phyloP scores from a whole-genome alignment of 2,797 vertebrate species.

The Enteromius argenteus region DNA sequence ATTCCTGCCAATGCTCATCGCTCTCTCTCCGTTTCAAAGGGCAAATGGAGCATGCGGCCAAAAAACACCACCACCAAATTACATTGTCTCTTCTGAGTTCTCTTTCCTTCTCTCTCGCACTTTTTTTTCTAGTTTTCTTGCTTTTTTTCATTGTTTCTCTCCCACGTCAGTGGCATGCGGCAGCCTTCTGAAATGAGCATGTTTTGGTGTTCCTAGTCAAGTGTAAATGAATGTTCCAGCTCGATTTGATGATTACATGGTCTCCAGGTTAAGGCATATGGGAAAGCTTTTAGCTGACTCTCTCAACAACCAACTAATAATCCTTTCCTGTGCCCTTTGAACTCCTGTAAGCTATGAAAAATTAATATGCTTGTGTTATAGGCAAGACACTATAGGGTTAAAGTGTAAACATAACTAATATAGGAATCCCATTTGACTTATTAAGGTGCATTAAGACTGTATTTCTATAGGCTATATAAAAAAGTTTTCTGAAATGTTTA shows the following conservation, averaged over 20 bases:
- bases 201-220: not conserved
- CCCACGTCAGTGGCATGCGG: not conserved
- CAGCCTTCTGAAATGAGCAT: not conserved
- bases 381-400: not conserved
- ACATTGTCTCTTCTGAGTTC: slow-evolving; percentile 75
- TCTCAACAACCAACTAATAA: not conserved
- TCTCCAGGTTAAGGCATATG: not conserved
- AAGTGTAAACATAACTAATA: not conserved
- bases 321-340: not conserved
- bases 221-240: slow-evolving; percentile 18
- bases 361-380: not conserved
- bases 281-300: not conserved
- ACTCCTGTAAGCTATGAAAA: not conserved
- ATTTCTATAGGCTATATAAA: not conserved
- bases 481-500: not conserved
- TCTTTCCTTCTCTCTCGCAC: slow-evolving; percentile 60
- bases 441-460: not conserved
- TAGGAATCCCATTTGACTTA: not conserved
- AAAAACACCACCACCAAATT: slow-evolving; percentile 78
- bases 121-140: slow-evolving; percentile 54
- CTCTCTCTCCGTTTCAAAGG: slow-evolving; percentile 77
- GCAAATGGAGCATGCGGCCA: slow-evolving; percentile 80
- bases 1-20: slow-evolving; percentile 80
- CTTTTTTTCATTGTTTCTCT: slow-evolving; percentile 54
- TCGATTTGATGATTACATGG: not conserved